These are phyloP conservation scores for Tragelaphus strepsiceros DNA, from an alignment of 2,113 vertebrate species.

Conservation along the genomic window DNA sequence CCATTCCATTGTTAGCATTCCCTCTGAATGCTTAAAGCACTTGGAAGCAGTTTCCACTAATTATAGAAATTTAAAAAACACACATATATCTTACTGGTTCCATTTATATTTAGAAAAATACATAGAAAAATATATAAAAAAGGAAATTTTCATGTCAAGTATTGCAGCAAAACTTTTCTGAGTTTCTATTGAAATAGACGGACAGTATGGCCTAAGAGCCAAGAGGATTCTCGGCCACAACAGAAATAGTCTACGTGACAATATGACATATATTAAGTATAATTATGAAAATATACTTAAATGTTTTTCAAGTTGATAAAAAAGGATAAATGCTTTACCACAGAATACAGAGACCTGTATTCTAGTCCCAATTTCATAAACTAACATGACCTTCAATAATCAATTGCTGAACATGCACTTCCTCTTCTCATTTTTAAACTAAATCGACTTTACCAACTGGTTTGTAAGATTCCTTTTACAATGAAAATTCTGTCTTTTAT, in stretches of 20 bases:
- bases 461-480: background rate
- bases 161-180: background rate
- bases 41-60: background rate
- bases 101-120: background rate
- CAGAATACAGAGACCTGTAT: background rate
- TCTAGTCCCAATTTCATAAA: background rate
- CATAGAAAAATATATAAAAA: background rate
- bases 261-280: background rate
- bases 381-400: background rate
- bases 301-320: background rate
- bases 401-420: background rate
- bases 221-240: background rate
- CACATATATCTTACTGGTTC: background rate
- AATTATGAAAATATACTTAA: background rate
- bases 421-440: constrained; percentile 3
- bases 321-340: background rate
- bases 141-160: background rate
- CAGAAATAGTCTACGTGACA: background rate
- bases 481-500: background rate
- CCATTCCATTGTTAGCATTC: background rate
- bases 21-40: background rate
- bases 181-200: background rate
- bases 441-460: background rate
- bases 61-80: background rate
- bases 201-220: background rate